A percentile compares a stretch with the other conserved stretches of the same genome.
These are phyloP conservation scores for Campaea margaritaria DNA, from an alignment of 2,888 invertebrate genomes.

Conservation along the genomic window DNA sequence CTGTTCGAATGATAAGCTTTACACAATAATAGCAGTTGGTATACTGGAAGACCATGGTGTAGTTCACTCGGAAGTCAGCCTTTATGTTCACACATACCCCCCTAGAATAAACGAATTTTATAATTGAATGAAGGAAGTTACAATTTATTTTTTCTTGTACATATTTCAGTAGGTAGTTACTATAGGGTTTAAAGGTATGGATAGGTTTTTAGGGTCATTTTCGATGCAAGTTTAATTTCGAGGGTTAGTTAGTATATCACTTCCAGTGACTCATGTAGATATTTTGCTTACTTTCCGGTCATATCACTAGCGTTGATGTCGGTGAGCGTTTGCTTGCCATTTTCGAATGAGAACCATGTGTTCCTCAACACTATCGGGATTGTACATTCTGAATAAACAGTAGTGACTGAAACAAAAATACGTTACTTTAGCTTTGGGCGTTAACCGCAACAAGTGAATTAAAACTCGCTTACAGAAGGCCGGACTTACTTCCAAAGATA, in stretches of 20 bases:
- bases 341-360: constrained; percentile 97
- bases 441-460: constrained; percentile 53
- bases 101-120: constrained; percentile 59
- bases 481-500: constrained; percentile 52
- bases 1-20: constrained; percentile 92
- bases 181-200: too few species aligned
- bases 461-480: constrained; percentile 30
- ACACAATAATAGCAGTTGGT: constrained; percentile 93
- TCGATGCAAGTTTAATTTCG: too few species aligned
- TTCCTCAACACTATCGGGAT: constrained; percentile 93
- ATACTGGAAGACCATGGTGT: constrained; percentile 92
- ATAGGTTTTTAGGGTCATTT: too few species aligned
- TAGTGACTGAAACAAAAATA: constrained; percentile 55
- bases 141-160: too few species aligned
- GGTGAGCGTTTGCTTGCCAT: constrained; percentile 92
- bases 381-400: constrained; percentile 83
- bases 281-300: constrained; percentile 83
- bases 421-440: constrained; percentile 61
- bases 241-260: neutral
- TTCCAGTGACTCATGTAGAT: constrained; percentile 23
- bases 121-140: too few species aligned
- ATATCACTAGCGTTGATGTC: constrained; percentile 92
- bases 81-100: constrained; percentile 90
- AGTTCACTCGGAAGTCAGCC: constrained; percentile 91
- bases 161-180: too few species aligned